Evolutionary conservation across 2,888 invertebrate genomes (phyloP).

Genomic region (Sclerodermus sp.): DNA sequence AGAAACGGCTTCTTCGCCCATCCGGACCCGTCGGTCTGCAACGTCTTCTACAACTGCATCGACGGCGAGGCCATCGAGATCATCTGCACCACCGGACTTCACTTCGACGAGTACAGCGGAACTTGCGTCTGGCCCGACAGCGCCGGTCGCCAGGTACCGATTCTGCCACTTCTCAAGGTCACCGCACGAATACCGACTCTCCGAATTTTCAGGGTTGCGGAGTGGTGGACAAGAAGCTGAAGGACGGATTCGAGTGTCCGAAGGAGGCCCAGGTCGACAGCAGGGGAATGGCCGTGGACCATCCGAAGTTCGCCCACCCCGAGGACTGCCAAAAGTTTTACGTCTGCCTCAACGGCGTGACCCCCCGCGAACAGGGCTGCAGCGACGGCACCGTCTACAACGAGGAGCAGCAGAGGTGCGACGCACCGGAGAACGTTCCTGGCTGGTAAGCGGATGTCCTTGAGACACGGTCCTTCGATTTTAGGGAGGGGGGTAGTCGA

Average conservation of each 20-base stretch:
- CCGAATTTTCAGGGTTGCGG: constrained; percentile 45
- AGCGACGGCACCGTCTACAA: constrained; percentile 89
- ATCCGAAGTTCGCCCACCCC: constrained; percentile 84
- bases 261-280: constrained; percentile 67
- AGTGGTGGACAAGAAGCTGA: constrained; percentile 62
- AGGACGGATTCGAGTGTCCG: constrained; percentile 86
- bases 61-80: constrained; percentile 80
- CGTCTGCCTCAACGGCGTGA: constrained; percentile 82
- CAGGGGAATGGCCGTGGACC: constrained; percentile 74
- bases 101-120: constrained; percentile 87
- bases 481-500: too few relatives aligned
- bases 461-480: too few relatives aligned
- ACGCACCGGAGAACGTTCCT: constrained; percentile 86
- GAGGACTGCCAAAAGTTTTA: constrained; percentile 90
- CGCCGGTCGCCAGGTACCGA: constrained; percentile 70
- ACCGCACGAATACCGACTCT: constrained; percentile 5
- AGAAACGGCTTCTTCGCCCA: constrained; percentile 90
- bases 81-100: constrained; percentile 83
- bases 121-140: constrained; percentile 89
- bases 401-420: constrained; percentile 80
- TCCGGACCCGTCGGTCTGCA: constrained; percentile 79
- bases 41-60: constrained; percentile 87
- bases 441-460: too few relatives aligned
- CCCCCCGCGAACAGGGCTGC: constrained; percentile 87
- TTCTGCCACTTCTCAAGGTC: constrained; percentile 3